Base-by-base conservation (phyloP, 2,797 vertebrate species). In the Acipenser transmontanus region DNA sequence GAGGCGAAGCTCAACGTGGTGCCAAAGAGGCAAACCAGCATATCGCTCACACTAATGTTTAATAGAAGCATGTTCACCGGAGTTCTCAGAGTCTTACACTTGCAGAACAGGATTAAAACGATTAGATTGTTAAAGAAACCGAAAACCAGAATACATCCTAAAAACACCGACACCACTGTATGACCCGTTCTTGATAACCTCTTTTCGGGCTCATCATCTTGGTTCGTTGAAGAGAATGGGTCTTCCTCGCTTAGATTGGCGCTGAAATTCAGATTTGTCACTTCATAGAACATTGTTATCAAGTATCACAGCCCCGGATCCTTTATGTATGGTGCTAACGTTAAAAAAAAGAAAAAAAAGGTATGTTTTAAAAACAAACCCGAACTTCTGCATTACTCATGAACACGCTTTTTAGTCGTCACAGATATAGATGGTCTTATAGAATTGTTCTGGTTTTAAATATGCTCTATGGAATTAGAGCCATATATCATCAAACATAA, bases 11-110 rank as follows among this genome's bases (percentile, higher is more conserved):
- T 96, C 70, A 95, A 86, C 0, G 91, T 93, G 9, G 94, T 96
- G 47, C 94, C 94, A 0, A 90, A 93, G 71, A 94, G 0, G 65
- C 94, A 96, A 76, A 94, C 94, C 70, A 96, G 62, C 93, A 96
- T 93, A 82, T 96, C 94, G 0, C 94, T 96, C 50, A 93, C 74
- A 11, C 94, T 95, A 75, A 96, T 96, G 84, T 96, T 96, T 68
- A 96, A 74, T 69, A 96, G 80, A 63, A 96, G 81, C 92, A 96
- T 91, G 81, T 97, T 95, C 14, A 95, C 93, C 0, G 94, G 93
- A 0, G 93, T 96, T 7, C 93, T 88, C 62, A 96, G 87, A 7
- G 83, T 88, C 82, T 94, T 95, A 77, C 94, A 96, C 72, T 89
- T 94, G 79, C 93, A 94, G 69, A 96, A 96, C 13, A 96, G 84